These are phyloP conservation scores for Halichondria panicea DNA, from an alignment of 37 sponge, comb jelly and placozoan species.

Conservation along the genomic window DNA sequence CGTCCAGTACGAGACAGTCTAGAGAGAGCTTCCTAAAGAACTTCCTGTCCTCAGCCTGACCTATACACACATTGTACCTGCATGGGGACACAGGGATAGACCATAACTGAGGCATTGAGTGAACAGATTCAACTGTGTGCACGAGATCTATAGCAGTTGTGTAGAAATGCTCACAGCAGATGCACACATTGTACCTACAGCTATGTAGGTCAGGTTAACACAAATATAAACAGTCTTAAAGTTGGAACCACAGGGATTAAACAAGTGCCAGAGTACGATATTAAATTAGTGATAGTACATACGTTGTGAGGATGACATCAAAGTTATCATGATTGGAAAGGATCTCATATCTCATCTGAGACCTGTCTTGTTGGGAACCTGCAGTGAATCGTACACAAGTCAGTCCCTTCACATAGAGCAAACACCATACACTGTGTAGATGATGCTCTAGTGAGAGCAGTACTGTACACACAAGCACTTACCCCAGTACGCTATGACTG, in stretches of 20 bases:
- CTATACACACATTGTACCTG: conserved; percentile 43
- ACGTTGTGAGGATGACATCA: conserved; percentile 52
- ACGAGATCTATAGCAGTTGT: no score
- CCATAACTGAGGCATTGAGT: not conserved
- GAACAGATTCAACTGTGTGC: not conserved
- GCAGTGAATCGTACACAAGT: not conserved
- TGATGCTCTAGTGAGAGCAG: not conserved
- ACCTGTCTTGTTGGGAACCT: conserved; percentile 30
- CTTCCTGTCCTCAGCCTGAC: conserved; percentile 31
- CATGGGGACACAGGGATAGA: not conserved
- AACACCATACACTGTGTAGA: not conserved
- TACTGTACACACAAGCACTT: not conserved
- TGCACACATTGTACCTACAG: no score
- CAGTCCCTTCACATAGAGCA: not conserved
- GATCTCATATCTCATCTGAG: not conserved
- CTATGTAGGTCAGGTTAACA: no score
- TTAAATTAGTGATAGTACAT: no score
- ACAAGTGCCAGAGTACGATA: no score
- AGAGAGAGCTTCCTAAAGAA: conserved; percentile 38
- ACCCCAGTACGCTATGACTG: conserved; percentile 45
- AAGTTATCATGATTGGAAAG: conserved; percentile 26
- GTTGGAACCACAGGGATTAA: no score
- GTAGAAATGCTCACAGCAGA: no score
- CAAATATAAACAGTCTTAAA: no score
- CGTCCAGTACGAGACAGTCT: conserved; percentile 52